phyloP scores from a whole-genome alignment of 2,888 invertebrate genomes.

The Drosophila siamana region DNA sequence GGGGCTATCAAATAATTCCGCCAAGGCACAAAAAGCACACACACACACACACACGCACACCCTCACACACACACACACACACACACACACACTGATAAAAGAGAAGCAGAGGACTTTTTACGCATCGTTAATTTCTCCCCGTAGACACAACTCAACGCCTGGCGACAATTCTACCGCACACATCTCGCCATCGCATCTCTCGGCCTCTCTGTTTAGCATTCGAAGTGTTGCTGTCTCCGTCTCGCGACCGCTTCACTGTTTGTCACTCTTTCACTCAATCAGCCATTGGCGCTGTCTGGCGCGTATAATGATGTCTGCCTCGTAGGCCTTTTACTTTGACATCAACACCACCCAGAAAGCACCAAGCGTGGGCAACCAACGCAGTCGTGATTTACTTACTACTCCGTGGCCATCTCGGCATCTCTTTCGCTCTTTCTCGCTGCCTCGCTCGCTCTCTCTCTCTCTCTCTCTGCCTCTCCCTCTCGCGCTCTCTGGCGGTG shows the following conservation, averaged over 20 bases:
- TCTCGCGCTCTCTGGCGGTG: conserved; percentile 18
- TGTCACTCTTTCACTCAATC: conserved; percentile 76
- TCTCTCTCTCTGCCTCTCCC: neutral
- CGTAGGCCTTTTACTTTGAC: conserved; percentile 71
- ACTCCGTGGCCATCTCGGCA: neutral
- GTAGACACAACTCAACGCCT: conserved; percentile 56
- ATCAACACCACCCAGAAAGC: conserved; percentile 59
- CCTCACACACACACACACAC: conserved; percentile 7
- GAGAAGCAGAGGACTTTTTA: conserved; percentile 69
- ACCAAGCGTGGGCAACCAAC: conserved; percentile 17
- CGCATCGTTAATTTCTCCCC: conserved; percentile 81
- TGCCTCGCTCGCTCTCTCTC: neutral
- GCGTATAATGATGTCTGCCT: conserved; percentile 75
- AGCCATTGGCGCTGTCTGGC: conserved; percentile 63
- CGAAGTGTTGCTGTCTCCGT: conserved; percentile 7
- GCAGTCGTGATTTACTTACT: conserved; percentile 59
- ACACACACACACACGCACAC: conserved; percentile 1
- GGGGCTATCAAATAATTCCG: conserved; percentile 59
- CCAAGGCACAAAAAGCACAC: conserved; percentile 35
- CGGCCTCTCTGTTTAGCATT: conserved; percentile 3
- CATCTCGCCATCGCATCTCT: neutral
- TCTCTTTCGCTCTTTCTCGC: neutral
- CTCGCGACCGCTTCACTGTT: conserved; percentile 40
- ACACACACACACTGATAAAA: conserved; percentile 46
- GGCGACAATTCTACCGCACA: conserved; percentile 45